Evolutionary conservation across 1,140 invertebrate genomes (phyloP).

Genomic region (Euura saliciscinereae): DNA sequence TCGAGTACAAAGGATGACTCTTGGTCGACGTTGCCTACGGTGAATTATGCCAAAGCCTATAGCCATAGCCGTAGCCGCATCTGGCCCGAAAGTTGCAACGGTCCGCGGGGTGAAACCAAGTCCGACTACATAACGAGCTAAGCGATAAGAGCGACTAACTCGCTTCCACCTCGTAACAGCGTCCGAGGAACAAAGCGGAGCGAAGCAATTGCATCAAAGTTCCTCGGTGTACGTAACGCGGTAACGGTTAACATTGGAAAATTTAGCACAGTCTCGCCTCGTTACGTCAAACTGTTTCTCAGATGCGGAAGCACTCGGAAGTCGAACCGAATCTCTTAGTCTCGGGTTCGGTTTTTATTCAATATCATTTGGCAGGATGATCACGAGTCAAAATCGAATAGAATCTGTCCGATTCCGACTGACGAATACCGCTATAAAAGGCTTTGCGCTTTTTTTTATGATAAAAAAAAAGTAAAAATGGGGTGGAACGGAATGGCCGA

Average conservation of each 20-base stretch:
- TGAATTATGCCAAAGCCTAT: neutral
- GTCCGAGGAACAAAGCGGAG: neutral
- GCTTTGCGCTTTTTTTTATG: no score
- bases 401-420: no score
- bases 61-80: neutral
- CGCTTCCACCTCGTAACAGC: neutral
- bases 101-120: neutral
- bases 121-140: constrained; percentile 2
- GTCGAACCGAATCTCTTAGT: no score
- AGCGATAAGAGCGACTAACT: neutral
- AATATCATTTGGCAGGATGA: no score
- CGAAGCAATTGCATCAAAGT: neutral
- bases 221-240: neutral
- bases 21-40: neutral
- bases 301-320: no score
- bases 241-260: neutral
- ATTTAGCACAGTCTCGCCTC: neutral
- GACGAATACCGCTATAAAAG: no score
- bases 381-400: no score
- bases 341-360: no score
- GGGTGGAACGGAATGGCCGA: no score
- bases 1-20: neutral
- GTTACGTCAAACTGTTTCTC: no score
- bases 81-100: neutral
- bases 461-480: no score